Base-by-base conservation (phyloP, 2,888 invertebrate genomes). In the Orthosia gothica region DNA sequence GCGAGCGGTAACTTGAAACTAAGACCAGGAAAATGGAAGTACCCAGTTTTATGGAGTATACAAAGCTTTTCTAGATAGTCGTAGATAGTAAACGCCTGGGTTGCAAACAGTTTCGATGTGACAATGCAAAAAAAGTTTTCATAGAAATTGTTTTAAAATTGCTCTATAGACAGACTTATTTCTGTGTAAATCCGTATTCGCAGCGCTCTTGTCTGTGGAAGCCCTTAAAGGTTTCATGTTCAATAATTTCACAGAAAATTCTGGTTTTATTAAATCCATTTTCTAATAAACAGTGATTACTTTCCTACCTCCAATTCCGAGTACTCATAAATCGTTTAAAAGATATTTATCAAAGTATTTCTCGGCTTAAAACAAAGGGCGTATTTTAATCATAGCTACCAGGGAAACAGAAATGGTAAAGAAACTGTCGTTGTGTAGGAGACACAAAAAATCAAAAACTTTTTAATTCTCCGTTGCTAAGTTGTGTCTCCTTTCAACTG, bases 401-500 rank as follows among this genome's bases (percentile, higher is more conserved):
- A 77, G 47, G 73, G 18, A 2, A n/a, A 67, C 71, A 83, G 32
- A 70, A 75, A 83, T 63, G 20, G 65, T 66, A 69, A 20, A 32
- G 52, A 78, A 61, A 73, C 65, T 74, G 76, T 69, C 70, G 55
- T 52, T 71, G 64, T 78, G 79, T 81, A 65, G 57, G 62, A 72
- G 76, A 84, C 71, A 79, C 71, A 88, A 89, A 89, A 90, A 89
- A 89, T 86, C 82, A 76, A 76, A 85, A 89, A 89, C 58, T 89
- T 90, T 84, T 89, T 88, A 89, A 88, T 89, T 86, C 87, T 75
- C 78, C 72, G 77, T 62, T 73, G 80, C 80, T 83, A 83, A 82
- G 73, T 86, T 87, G 81, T 84, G 81, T 78, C 83, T 75, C 86
- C 83, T 86, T 82, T 79, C 74, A 79, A 81, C 84, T 86, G 84